Conservation (phyloP, 2,797 vertebrate genomes). For the Periparus ater region DNA sequence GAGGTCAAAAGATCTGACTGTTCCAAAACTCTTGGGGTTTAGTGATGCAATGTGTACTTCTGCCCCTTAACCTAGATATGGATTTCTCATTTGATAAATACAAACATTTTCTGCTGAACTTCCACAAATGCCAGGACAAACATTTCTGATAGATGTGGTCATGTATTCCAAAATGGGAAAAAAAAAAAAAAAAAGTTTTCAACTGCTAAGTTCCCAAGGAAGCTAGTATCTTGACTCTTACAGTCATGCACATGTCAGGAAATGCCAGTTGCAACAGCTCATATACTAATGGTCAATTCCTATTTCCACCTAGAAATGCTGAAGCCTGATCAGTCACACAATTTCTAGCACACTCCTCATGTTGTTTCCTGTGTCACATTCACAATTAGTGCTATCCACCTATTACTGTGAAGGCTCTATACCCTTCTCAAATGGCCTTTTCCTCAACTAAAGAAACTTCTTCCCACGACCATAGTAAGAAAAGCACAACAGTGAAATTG, state of each 20-base stretch:
- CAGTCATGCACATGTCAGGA: not conserved
- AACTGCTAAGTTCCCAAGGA: not conserved
- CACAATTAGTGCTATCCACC: not conserved
- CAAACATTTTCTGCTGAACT: not conserved
- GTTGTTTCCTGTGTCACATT: not conserved
- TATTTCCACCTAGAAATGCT: not conserved
- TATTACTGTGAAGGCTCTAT: not conserved
- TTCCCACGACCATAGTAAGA: not conserved
- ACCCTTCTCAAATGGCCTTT: not conserved
- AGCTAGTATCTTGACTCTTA: not conserved
- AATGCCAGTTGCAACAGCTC: slow-evolving; percentile 1
- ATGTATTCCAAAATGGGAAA: not conserved
- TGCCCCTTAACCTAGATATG: not conserved
- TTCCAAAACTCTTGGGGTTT: not conserved
- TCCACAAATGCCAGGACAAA: not conserved
- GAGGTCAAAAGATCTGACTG: not conserved
- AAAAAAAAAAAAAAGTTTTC: not conserved
- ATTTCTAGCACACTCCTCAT: not conserved
- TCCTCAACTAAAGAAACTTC: not conserved
- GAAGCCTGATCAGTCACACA: not conserved
- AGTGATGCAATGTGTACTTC: not conserved
- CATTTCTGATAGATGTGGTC: not conserved
- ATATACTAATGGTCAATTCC: not conserved
- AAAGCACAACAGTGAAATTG: not conserved
- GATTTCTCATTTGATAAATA: not conserved